Conservation (phyloP, 2,888 invertebrate genomes). For the Sarcophaga rosellei region DNA sequence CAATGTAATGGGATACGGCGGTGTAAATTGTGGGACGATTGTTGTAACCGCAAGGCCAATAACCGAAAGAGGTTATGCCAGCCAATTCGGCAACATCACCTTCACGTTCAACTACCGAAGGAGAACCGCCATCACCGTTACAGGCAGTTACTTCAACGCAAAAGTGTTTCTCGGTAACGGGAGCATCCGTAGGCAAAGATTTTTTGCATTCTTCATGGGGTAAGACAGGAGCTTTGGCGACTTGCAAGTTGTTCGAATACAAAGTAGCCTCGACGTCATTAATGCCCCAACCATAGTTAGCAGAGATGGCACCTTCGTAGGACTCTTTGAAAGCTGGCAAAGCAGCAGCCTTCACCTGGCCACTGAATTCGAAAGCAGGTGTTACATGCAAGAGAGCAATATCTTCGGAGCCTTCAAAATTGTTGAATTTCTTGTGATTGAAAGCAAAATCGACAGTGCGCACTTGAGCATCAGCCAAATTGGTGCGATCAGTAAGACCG, state of each 20-base stretch:
- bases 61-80: constrained; percentile 75
- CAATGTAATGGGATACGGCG: constrained; percentile 70
- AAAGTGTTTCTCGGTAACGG: constrained; percentile 70
- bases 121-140: constrained; percentile 76
- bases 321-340: constrained; percentile 76
- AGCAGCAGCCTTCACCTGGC: constrained; percentile 77
- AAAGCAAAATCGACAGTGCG: constrained; percentile 75
- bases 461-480: constrained; percentile 73
- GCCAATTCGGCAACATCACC: constrained; percentile 72
- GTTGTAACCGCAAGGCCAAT: constrained; percentile 75
- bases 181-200: constrained; percentile 72
- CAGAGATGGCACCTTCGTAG: constrained; percentile 70
- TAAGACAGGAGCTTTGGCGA: constrained; percentile 71
- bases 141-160: constrained; percentile 74
- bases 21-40: constrained; percentile 74
- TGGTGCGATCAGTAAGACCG: constrained; percentile 73
- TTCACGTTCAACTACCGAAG: constrained; percentile 74
- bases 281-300: constrained; percentile 76
- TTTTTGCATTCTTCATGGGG: constrained; percentile 66
- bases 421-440: constrained; percentile 77
- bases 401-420: constrained; percentile 82
- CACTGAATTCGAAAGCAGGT: constrained; percentile 75
- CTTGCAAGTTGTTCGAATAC: constrained; percentile 73
- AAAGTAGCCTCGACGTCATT: constrained; percentile 69
- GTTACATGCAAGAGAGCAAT: constrained; percentile 82